Percentiles rank a stretch among this genome's conserved stretches.
Conservation (phyloP, 2,797 vertebrate genomes). For the Premnoplex brunnescens region DNA sequence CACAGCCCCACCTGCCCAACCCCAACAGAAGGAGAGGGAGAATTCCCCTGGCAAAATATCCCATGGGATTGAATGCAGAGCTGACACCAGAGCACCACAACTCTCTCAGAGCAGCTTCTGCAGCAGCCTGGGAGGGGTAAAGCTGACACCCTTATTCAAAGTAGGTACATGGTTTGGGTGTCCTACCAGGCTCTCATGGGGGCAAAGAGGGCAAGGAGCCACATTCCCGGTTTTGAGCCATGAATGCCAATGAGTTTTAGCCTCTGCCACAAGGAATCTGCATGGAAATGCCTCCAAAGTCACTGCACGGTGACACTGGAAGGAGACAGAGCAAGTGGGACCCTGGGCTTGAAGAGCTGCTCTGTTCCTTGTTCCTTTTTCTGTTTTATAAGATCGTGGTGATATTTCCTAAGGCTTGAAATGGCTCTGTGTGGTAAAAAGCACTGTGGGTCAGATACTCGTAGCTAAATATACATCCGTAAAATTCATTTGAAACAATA, state of each 20-base stretch:
- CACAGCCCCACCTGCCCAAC: fast-evolving
- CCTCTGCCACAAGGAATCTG: background rate
- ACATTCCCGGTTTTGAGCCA: background rate
- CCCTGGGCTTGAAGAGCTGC: background rate
- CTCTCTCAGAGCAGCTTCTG: background rate
- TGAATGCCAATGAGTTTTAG: too few species aligned
- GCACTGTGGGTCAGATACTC: background rate
- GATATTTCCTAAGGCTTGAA: background rate
- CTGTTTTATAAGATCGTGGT: background rate
- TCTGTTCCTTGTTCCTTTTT: background rate
- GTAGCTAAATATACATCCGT: conserved; percentile 1
- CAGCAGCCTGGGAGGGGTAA: background rate
- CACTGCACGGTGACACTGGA: background rate
- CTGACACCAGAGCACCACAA: background rate
- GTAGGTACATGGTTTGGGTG: background rate
- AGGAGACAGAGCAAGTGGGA: background rate
- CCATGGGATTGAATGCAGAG: background rate
- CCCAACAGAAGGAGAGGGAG: background rate
- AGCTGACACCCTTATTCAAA: background rate
- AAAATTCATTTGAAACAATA: conserved; percentile 40
- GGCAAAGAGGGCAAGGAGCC: background rate
- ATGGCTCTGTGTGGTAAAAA: background rate
- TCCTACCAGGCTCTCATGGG: fast-evolving
- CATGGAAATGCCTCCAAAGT: background rate
- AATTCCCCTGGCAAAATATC: background rate